Conservation (phyloP, 35 echinoderm and acorn worm genomes). For the Heliocidaris erythrogramma region DNA sequence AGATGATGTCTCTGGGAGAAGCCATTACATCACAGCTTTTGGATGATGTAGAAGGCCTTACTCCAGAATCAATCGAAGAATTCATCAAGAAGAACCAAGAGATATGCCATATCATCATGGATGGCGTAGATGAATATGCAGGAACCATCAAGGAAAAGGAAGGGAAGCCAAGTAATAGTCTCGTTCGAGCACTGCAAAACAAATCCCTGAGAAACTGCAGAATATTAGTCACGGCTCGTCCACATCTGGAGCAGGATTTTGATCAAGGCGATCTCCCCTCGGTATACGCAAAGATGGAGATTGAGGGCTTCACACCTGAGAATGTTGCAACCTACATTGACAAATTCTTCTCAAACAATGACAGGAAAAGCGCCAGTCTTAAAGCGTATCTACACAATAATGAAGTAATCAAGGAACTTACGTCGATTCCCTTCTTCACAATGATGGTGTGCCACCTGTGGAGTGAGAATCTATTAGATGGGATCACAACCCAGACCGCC, state of each 20-base stretch:
- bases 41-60: not conserved
- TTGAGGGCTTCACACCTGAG: not conserved
- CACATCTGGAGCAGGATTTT: not conserved
- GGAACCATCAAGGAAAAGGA: not conserved
- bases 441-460: not conserved
- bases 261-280: not conserved
- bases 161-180: not conserved
- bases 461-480: not conserved
- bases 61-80: conserved; percentile 10
- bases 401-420: not conserved
- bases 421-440: not conserved
- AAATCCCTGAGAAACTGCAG: not conserved
- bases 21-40: not conserved
- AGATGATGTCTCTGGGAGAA: not conserved
- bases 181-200: not conserved
- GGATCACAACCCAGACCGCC: not conserved
- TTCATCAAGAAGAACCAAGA: not conserved
- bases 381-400: not conserved
- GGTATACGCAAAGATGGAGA: not conserved
- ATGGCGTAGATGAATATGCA: not conserved
- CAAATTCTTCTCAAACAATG: not conserved
- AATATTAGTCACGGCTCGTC: not conserved
- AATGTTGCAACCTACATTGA: not conserved
- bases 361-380: not conserved
- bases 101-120: not conserved